Conservation (phyloP, 2,888 invertebrate genomes). For the Nebria brevicollis region DNA sequence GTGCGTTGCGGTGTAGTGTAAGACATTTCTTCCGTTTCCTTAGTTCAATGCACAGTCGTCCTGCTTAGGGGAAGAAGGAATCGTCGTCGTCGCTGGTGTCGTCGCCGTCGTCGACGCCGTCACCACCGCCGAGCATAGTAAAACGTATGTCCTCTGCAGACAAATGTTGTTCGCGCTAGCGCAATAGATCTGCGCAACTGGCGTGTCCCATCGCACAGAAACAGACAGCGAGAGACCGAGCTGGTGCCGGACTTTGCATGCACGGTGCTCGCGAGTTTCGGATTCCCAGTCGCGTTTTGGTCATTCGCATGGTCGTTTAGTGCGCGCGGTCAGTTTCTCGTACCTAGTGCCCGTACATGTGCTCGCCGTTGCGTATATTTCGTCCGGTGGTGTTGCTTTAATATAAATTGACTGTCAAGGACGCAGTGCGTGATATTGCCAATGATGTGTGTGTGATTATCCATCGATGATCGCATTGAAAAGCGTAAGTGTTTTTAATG, state of each 20-base stretch:
- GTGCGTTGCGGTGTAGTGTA: neutral
- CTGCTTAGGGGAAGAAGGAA: neutral
- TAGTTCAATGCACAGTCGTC: slow-evolving; percentile 6
- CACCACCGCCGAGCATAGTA: neutral
- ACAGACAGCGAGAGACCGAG: slow-evolving; percentile 2
- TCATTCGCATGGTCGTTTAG: neutral
- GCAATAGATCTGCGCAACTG: slow-evolving; percentile 21
- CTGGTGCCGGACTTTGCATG: neutral
- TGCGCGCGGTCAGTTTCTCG: neutral
- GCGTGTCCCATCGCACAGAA: slow-evolving; percentile 8
- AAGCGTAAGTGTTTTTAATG: neutral
- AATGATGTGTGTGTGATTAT: neutral
- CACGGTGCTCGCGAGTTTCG: neutral
- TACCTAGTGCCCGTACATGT: slow-evolving; percentile 10
- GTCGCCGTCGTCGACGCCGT: too few species aligned
- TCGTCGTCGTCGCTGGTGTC: neutral
- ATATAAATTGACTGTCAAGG: neutral
- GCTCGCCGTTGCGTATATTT: neutral
- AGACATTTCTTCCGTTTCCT: slow-evolving; percentile 3
- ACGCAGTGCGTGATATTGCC: neutral
- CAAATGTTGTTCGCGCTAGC: slow-evolving; percentile 21
- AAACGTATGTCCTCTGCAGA: slow-evolving; percentile 7
- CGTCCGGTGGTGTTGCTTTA: neutral
- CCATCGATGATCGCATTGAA: neutral
- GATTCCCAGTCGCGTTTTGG: slow-evolving; percentile 11